Evolutionary conservation across 53 echinoderm and acorn worm genomes (phyloP), one percentile per base, ranked within the genome.

Genomic region (Stichopus horrens): DNA sequence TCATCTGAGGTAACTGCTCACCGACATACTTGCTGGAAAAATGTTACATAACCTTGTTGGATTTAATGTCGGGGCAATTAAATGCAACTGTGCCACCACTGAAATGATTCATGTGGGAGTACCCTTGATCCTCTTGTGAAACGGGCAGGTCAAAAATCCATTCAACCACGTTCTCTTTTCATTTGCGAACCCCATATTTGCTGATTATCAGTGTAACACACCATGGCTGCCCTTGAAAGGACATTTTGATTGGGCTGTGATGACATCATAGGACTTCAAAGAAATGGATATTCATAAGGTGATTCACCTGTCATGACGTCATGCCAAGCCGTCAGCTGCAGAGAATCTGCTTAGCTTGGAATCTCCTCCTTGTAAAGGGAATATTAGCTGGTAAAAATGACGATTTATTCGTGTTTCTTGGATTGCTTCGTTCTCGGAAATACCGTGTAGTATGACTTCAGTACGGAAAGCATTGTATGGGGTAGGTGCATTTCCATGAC

Each of bases 361-460:
- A 85, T 85, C 85, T 85, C 85, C 85, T 63, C 85, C 53, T 67
- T 54, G 59, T 67, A 11, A 67, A 52, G 14, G 68, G 85, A 65
- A 57, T 85, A 85, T 67, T 65, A 85, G 22, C n/a, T 63, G 85
- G 65, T 8, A 52, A 18, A 85, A 85, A 85, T 85, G 85, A 63
- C 67, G 63, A 85, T 66, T 85, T 85, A 58, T 37, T 53, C 63
- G 10, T 85, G 52, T 23, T 85, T 85, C 68, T 85, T 85, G 85
- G 85, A 85, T 85, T 85, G 52, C 85, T 85, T 85, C 85, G 66
- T 85, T 22, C 85, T 85, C 52, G 85, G 85, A 85, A 85, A 85
- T 65, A 85, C 23, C 18, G 52, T 52, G 9, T 85, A 65, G 66
- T 67, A 65, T 85, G 85, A 66, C 85, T 85, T 66, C 65, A 23